phyloP scores from a whole-genome alignment of 2,113 vertebrate genomes.

The Urocitellus parryii region DNA sequence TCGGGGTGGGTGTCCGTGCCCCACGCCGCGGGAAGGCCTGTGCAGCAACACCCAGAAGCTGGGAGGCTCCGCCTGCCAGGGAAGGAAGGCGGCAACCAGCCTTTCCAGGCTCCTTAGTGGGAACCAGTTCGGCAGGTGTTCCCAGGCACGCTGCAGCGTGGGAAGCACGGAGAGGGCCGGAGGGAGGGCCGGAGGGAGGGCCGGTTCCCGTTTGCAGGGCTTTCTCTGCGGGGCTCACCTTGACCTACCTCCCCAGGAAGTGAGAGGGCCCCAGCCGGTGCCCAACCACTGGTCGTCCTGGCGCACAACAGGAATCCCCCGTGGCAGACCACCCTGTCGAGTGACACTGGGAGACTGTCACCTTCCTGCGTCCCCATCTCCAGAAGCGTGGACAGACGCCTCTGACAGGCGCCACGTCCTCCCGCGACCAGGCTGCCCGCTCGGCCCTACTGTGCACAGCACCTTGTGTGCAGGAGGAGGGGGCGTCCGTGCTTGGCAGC shows the following conservation, averaged over 20 bases:
- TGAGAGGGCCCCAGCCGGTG: neutral
- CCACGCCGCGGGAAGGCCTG: too few relatives aligned
- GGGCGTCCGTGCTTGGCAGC: neutral
- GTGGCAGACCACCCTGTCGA: neutral
- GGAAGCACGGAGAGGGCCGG: too few relatives aligned
- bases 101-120: too few relatives aligned
- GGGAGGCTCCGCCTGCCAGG: too few relatives aligned
- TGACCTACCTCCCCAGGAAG: neutral
- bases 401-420: neutral
- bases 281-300: neutral
- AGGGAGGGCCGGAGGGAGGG: too few relatives aligned
- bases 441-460: neutral
- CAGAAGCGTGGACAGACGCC: neutral
- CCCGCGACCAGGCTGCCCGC: neutral
- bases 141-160: too few relatives aligned
- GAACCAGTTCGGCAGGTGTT: too few relatives aligned
- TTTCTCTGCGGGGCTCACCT: neutral
- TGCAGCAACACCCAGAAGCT: too few relatives aligned
- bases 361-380: neutral
- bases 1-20: too few relatives aligned
- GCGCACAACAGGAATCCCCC: neutral
- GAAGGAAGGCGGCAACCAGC: too few relatives aligned
- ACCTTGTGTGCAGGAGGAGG: accelerated
- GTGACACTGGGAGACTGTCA: neutral
- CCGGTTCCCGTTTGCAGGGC: neutral